Evolutionary conservation across 2,797 vertebrate genomes (phyloP).

Genomic region (Pyrocephalus nanus): DNA sequence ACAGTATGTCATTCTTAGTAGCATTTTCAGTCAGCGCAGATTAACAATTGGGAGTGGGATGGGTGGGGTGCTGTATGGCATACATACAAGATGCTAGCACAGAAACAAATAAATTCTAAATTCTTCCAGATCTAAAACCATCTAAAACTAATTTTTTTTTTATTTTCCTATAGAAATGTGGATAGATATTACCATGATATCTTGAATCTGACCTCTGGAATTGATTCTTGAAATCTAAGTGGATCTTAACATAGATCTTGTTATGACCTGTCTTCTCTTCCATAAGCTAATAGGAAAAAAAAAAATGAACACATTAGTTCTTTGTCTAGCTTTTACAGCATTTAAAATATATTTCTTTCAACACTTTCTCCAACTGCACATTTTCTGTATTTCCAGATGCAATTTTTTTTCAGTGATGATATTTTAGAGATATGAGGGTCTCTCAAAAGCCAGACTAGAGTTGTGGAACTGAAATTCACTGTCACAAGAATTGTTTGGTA

Average conservation of each 20-base stretch:
- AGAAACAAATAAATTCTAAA: background rate
- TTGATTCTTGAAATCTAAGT: background rate
- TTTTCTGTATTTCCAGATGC: background rate
- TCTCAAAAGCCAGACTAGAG: background rate
- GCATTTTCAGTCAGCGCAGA: background rate
- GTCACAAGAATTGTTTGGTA: background rate
- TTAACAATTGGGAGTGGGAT: background rate
- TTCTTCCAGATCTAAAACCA: background rate
- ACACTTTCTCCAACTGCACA: background rate
- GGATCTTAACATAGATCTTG: background rate
- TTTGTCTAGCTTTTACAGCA: background rate
- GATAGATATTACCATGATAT: background rate
- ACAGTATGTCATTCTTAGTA: background rate
- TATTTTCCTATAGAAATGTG: background rate
- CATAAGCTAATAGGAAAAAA: background rate
- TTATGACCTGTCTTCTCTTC: background rate
- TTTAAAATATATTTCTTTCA: background rate
- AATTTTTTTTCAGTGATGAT: background rate
- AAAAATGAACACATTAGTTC: background rate
- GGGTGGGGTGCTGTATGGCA: fast-evolving
- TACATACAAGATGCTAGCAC: background rate
- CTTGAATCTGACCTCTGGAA: background rate
- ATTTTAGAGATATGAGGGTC: background rate
- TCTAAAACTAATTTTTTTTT: background rate
- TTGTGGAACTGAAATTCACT: background rate